These are phyloP conservation scores for Conus betulinus DNA, from an alignment of 1,140 invertebrate genomes.

Conservation along the genomic window DNA sequence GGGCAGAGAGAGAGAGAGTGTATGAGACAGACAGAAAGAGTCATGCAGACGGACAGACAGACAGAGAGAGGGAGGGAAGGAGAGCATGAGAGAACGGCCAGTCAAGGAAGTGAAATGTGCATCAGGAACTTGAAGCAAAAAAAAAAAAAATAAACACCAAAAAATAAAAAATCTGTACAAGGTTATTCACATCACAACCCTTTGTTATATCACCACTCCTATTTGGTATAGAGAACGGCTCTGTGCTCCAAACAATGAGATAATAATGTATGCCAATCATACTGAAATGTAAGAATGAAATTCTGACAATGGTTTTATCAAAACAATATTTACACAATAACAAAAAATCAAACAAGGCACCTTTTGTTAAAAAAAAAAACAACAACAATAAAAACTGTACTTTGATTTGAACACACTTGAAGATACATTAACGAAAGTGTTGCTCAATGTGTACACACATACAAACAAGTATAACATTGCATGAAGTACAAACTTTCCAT, in stretches of 20 bases:
- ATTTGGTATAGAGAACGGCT: background rate
- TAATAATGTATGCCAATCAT: background rate
- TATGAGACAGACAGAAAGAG: too few species aligned
- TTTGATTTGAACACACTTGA: too few species aligned
- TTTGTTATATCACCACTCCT: background rate
- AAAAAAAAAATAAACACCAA: background rate
- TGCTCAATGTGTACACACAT: too few species aligned
- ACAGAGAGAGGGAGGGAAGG: background rate
- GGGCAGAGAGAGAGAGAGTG: too few species aligned
- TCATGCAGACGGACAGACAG: too few species aligned
- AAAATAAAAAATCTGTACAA: background rate
- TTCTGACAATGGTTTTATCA: background rate
- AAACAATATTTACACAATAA: background rate
- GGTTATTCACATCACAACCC: background rate
- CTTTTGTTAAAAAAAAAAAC: constrained; percentile 16
- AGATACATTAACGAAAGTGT: too few species aligned
- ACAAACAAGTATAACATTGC: too few species aligned
- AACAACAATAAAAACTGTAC: background rate
- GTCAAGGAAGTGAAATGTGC: background rate
- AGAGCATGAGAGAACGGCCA: background rate
- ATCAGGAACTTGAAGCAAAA: background rate
- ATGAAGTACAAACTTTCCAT: too few species aligned
- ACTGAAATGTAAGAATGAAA: background rate
- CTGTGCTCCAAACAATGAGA: background rate
- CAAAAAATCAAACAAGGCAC: background rate